Base-by-base conservation (phyloP, 2,888 invertebrate genomes). In the Drosophila niveifrons region DNA sequence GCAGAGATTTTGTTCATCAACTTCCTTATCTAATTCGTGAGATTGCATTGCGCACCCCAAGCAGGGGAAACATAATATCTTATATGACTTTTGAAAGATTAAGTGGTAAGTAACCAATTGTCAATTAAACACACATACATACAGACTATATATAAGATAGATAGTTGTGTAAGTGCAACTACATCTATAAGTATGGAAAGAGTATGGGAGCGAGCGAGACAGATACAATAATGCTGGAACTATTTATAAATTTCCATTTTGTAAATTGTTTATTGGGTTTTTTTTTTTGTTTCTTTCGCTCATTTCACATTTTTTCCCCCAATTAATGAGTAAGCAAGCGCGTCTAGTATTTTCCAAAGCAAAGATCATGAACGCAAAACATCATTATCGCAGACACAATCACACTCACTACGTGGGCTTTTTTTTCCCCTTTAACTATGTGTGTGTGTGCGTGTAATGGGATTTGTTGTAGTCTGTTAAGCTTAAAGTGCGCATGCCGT, bases 81-180 rank as follows among this genome's bases (percentile, higher is more conserved):
- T 97, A 97, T 97, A 97, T 97, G 97, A 97, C 97, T 97, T 97
- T 97, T 97, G 96, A 95, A 96, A 96, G 95, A 95, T 95, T 94
- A 94, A 96, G 95, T 96, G 97, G 97, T 97, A 92, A 95, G 95
- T 94, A 72, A 29, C 10, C 50, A 72, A 71, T 72, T 55, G 39
- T 6, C 9, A 47, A 13, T 23, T 23, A 23, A 23, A 11, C 13
- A 46, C n/a, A 29, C 8, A 18, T 13, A 31, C 17, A 4, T 2
- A 9, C 50, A 36, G 41, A 18, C 41, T 17, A 18, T 41, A 44
- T 23, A 1, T 13, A 17, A 31, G 13, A 57, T 34, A 11, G 43
- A 51, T 59, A 48, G 47, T 66, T 66, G 53, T 53, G 62, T 66
- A 46, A 56, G 47, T 67, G 51, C 41, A 41, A 66, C 51, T 57